A percentile compares a stretch with the other conserved stretches of the same genome.
phyloP scores from a whole-genome alignment of 2,888 invertebrate genomes.

The Pyralis farinalis region DNA sequence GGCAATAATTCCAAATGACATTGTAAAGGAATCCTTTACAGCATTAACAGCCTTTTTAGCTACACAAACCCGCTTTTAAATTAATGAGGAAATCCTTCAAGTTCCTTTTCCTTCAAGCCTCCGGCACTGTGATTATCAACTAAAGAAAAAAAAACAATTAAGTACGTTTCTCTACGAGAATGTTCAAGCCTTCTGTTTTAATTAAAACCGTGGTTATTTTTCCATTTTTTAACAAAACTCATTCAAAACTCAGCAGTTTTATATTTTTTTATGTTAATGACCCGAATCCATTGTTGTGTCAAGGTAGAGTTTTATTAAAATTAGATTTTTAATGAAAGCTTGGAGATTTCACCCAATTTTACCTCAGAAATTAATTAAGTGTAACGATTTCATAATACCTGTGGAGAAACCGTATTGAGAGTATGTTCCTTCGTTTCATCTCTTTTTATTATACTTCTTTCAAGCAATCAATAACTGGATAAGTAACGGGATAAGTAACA shows the following conservation, averaged over 20 bases:
- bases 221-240: slow-evolving; percentile 16
- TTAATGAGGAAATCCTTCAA: slow-evolving; percentile 49
- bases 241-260: slow-evolving; percentile 2
- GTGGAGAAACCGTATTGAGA: too few relatives aligned
- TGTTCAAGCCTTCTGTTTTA: slow-evolving; percentile 51
- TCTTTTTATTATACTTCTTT: too few relatives aligned
- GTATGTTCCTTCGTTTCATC: too few relatives aligned
- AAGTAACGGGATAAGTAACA: too few relatives aligned
- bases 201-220: slow-evolving; percentile 45
- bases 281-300: slow-evolving; percentile 9
- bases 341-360: too few relatives aligned
- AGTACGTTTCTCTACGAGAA: slow-evolving; percentile 36
- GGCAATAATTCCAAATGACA: slow-evolving; percentile 22
- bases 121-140: slow-evolving; percentile 42
- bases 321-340: background rate
- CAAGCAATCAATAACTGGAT: too few relatives aligned
- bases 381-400: too few relatives aligned
- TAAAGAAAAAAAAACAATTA: slow-evolving; percentile 47
- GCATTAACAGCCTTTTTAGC: slow-evolving; percentile 30
- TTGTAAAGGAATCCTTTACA: slow-evolving; percentile 32
- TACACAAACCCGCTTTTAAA: slow-evolving; percentile 36
- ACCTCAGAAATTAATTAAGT: too few relatives aligned
- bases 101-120: slow-evolving; percentile 19
- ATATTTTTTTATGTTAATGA: slow-evolving; percentile 17
- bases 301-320: slow-evolving; percentile 5